Conservation (phyloP, 2,113 vertebrate genomes). For the Xiphophorus hellerii region DNA sequence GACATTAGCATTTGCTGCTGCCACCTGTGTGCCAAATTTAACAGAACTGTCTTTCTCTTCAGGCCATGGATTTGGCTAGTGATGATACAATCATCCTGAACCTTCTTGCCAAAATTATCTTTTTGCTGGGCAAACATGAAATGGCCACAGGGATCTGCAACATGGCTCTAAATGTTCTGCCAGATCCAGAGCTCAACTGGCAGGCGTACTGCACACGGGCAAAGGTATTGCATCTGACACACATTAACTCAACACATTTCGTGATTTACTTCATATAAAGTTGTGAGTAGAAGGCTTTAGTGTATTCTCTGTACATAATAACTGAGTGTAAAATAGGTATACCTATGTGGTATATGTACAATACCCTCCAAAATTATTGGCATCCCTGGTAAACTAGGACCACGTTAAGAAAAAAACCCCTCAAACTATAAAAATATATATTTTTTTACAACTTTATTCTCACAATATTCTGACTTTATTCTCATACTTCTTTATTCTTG, state of each 20-base stretch:
- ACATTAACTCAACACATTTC: neutral
- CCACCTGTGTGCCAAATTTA: neutral
- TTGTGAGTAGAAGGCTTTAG: neutral
- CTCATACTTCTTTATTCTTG: no score
- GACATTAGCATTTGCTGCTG: neutral
- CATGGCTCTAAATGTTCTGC: constrained; percentile 81
- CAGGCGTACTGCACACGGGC: constrained; percentile 84
- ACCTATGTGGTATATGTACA: neutral
- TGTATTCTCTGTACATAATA: neutral
- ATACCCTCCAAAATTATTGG: neutral
- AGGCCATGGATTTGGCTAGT: constrained; percentile 83
- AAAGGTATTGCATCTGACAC: constrained; percentile 70
- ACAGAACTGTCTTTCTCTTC: constrained; percentile 19
- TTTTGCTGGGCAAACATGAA: constrained; percentile 82
- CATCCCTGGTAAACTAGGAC: neutral
- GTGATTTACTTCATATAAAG: neutral
- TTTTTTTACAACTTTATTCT: no score
- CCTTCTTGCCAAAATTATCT: constrained; percentile 81
- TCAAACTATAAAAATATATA: no score
- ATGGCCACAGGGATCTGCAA: constrained; percentile 84
- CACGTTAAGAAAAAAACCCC: no score
- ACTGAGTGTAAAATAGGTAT: no score
- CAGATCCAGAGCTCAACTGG: constrained; percentile 84
- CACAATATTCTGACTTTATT: no score
- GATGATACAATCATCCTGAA: constrained; percentile 79